Evolutionary conservation across 2,888 invertebrate species (phyloP).

Genomic region (Erebia epiphron): DNA sequence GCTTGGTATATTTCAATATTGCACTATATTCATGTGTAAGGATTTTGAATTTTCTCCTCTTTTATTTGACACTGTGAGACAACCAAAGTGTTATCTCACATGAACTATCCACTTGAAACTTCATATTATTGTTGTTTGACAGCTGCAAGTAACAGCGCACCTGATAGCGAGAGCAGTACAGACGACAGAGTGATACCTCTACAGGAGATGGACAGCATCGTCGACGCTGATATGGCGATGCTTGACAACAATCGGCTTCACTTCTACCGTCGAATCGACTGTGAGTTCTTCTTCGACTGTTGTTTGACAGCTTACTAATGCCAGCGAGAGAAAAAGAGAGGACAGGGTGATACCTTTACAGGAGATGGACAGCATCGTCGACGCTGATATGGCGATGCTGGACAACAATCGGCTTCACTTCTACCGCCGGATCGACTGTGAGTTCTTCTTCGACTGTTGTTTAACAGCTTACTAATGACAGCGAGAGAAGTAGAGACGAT

Average conservation of each 20-base stretch:
- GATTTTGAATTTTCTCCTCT: too few relatives aligned
- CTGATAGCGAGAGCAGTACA: slow-evolving; percentile 40
- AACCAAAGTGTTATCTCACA: background rate
- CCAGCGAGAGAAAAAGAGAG: slow-evolving; percentile 43
- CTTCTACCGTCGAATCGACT: slow-evolving; percentile 72
- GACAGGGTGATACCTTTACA: slow-evolving; percentile 65
- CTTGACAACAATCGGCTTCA: slow-evolving; percentile 71
- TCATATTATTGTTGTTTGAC: slow-evolving; percentile 16
- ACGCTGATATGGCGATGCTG: too few relatives aligned
- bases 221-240: slow-evolving; percentile 77
- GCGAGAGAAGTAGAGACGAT: too few relatives aligned
- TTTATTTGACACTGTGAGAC: too few relatives aligned
- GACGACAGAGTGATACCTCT: slow-evolving; percentile 63
- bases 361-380: slow-evolving; percentile 79
- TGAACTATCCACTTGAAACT: too few relatives aligned
- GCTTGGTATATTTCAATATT: too few relatives aligned
- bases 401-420: slow-evolving; percentile 73
- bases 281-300: slow-evolving; percentile 51
- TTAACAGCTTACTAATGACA: too few relatives aligned
- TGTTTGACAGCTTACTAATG: slow-evolving; percentile 29
- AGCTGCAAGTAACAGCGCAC: slow-evolving; percentile 30
- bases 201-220: slow-evolving; percentile 78
- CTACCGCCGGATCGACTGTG: slow-evolving; percentile 72
- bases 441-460: background rate
- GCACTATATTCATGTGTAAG: too few relatives aligned